Conservation (phyloP, 1,140 invertebrate species). For the Heliconius nattereri region DNA sequence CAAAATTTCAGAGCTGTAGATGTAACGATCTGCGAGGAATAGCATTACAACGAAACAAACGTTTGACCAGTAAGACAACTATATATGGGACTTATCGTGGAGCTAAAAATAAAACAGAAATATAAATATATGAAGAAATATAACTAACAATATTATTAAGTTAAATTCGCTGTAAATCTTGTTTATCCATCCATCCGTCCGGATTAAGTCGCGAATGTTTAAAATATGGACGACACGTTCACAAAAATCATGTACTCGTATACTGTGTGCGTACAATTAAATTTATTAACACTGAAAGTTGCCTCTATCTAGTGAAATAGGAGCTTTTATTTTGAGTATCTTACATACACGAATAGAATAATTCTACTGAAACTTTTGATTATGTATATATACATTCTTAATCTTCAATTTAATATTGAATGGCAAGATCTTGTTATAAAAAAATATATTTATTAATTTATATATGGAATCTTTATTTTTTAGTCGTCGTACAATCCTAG, state of each 20-base stretch:
- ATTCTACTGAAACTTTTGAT: background rate
- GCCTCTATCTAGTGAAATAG: background rate
- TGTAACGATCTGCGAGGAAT: too few relatives aligned
- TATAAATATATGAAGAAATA: too few relatives aligned
- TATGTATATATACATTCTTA: background rate
- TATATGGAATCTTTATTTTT: too few relatives aligned
- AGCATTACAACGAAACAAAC: too few relatives aligned
- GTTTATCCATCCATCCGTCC: background rate
- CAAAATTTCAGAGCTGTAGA: too few relatives aligned
- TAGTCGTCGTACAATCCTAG: too few relatives aligned
- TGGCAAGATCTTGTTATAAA: too few relatives aligned
- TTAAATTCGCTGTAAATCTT: background rate
- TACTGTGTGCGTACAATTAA: background rate
- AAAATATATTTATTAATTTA: too few relatives aligned
- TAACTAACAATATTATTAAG: background rate
- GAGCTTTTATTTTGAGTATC: background rate
- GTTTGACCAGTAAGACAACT: too few relatives aligned
- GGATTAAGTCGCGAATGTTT: background rate
- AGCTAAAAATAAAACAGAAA: too few relatives aligned
- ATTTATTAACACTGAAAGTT: background rate
- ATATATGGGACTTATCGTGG: too few relatives aligned
- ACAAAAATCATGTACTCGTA: background rate
- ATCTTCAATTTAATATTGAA: too few relatives aligned
- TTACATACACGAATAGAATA: background rate
- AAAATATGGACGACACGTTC: background rate